Evolutionary conservation across 1,140 invertebrate genomes (phyloP), one percentile per base, ranked within the genome.

Genomic region (Condylostylus longicornis): DNA sequence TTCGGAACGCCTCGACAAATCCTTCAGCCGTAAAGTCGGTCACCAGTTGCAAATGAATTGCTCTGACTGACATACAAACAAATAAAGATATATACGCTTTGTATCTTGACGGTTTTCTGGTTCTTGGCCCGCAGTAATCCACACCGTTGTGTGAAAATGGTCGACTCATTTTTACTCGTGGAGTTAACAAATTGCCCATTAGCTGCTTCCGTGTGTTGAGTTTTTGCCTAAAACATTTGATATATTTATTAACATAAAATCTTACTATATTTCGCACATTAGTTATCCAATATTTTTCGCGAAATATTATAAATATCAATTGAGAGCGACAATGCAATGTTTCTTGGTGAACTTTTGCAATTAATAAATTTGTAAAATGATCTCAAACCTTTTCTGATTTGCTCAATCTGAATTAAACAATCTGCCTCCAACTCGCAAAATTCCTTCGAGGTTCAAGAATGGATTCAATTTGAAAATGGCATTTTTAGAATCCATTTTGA

Each of bases 61-160:
- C 58, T 12, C 47, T 45, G 0, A 46, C 58, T 0, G 48, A 39
- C 0, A 51, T 25, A 36, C 62, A 63, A 0, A 59, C 52, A 35
- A 64, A 64, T 9, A 63, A 12, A 7, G 49, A 46, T 8, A 65
- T 47, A 29, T 55, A 65, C 7, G 40, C 35, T 42, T 65, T 65
- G 14, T 29, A 44, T 15, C 34, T 34, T n/a, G n/a, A n/a, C 9
- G 36, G 35, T 18, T 36, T 45, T 12, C 49, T 38, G 7, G 14
- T 14, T 30, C 50, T 38, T 5, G 53, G 53, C 5, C 58, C 55
- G 2, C 46, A 48, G 40, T 49, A 61, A 40, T 61, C 57, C 7
- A 59, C 38, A 7, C 47, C 45, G 7, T 38, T 33, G 12, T 32
- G 28, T 10, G 37, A 39, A 41, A 62, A 62, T 7, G 58, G 47